Evolutionary conservation across 2,888 invertebrate genomes (phyloP), one percentile per base, ranked within the genome.

Genomic region (Megalurothrips usitatus): DNA sequence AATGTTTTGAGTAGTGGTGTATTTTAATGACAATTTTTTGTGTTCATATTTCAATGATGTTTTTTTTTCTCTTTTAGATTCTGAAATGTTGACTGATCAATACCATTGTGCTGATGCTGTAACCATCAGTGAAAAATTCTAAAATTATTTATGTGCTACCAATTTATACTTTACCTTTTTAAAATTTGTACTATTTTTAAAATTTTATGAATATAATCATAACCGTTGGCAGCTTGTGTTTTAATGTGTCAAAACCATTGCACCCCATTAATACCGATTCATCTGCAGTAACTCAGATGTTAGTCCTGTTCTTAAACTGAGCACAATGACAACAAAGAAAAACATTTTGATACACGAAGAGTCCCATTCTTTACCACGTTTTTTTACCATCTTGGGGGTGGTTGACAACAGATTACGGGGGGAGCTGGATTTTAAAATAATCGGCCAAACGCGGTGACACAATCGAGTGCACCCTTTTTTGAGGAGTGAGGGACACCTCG

Each of bases 81-180:
- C 26, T 75, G 68, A 75, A 9, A n/a, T 58, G 58, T 17, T n/a
- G 10, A 26, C 68, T 9, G 12, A 75, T 11, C 23, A 11, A 1
- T 75, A 75, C 26, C 23, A 75, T 12, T 75, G 68, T 75, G 68
- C 68, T 23, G 68, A 75, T 26, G 68, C 68, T 26, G 23, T 75
- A 10, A 75, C 68, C 23, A 75, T 75, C 9, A 23, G 23, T 26
- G 23, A 75, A 10, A 75, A 75, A 26, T 58, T 12, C n/a, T 58
- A 14, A 58, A 17, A n/a, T 26, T 75, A 0, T 75, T 8, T 10
- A 75, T 75, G 68, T 75, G 0, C 8, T 8, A 26, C 23, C n/a
- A 68, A 23, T 23, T 23, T 23, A 4, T n/a, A 68, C n/a, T 9
- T 63, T 63, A 4, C 1, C n/a, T n/a, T 23, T 23, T 23, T 68